Base-by-base conservation (phyloP, 2,797 vertebrate genomes). In the Pelodytes ibericus region DNA sequence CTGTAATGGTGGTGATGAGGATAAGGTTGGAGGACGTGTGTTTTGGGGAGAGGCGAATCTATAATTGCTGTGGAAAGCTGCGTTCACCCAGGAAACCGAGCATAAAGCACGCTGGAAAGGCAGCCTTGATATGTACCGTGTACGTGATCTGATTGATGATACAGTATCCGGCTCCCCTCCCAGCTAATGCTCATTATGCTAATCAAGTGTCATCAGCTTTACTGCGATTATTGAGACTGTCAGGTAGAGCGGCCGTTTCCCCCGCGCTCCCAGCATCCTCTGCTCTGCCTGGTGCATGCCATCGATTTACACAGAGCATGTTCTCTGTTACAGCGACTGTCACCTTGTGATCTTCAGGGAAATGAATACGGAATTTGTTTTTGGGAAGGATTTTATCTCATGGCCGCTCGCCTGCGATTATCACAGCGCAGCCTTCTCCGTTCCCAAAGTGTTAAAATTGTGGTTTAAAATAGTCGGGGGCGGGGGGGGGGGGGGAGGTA, bases 191-290 rank as follows among this genome's bases (percentile, higher is more conserved):
- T 92, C 90, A 91, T 93, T 92, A 93, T 93, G 91, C 83, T 91
- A 92, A 93, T 91, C 89, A 92, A 91, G 89, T 92, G 86, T 90
- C 92, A 92, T 93, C 90, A 91, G 88, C 85, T 84, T 88, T 89
- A 90, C 91, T 89, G 85, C 89, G 90, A 92, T 92, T 92, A 91
- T 91, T 90, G 91, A 91, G 87, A 86, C 84, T 91, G 89, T 91
- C 89, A 92, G 89, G 87, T 89, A 91, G 72, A 41, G 75, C 51
- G 87, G 83, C 90, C 83, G 84, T 79, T 87, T 80, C 83, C 85
- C 15, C 66, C 25, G 49, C 56, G 69, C 63, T 67, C 60, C 84
- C 82, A 87, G 79, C 81, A 81, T 84, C 83, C 80, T 74, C 49
- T 82, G 83, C 31, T 82, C 86, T 88, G 86, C 85, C 85, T 83